Conservation (phyloP, 2,888 invertebrate genomes). For the Eurytoma californica region DNA sequence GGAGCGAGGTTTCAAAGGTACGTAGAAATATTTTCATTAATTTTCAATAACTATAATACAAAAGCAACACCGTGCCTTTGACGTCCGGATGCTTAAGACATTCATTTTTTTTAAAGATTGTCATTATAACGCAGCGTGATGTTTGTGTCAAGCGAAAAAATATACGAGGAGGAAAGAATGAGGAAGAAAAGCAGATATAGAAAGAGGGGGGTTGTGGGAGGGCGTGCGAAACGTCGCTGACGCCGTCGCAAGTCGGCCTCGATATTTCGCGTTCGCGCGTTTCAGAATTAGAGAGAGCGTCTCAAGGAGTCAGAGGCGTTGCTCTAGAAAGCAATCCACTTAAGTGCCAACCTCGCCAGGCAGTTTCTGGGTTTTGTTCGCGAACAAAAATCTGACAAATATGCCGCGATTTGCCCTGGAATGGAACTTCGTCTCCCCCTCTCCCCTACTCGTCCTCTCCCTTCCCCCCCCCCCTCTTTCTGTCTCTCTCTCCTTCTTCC, state of each 20-base stretch:
- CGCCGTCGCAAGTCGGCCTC: conserved; percentile 6
- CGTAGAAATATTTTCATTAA: conserved; percentile 52
- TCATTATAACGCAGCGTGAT: not conserved
- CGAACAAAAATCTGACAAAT: conserved; percentile 75
- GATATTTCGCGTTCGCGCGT: conserved; percentile 27
- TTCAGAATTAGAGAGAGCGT: not conserved
- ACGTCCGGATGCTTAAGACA: too few relatives aligned
- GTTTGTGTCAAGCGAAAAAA: too few relatives aligned
- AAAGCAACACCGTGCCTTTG: too few relatives aligned
- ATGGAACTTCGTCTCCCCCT: conserved; percentile 45
- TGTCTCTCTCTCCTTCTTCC: conserved; percentile 19
- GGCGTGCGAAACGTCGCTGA: not conserved
- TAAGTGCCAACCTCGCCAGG: conserved; percentile 32
- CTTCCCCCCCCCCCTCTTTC: conserved; percentile 36
- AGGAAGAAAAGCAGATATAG: too few relatives aligned
- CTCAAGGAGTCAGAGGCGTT: conserved; percentile 13
- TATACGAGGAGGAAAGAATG: too few relatives aligned
- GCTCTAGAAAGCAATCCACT: conserved; percentile 50
- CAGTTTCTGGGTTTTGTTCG: conserved; percentile 69
- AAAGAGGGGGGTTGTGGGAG: too few relatives aligned
- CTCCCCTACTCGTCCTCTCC: conserved; percentile 45
- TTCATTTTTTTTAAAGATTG: not conserved
- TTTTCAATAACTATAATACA: not conserved
- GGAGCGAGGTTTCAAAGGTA: conserved; percentile 73
- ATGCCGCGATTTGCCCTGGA: conserved; percentile 73